Evolutionary conservation across 1,140 invertebrate genomes (phyloP).

Genomic region (Harlomillsia oculata): DNA sequence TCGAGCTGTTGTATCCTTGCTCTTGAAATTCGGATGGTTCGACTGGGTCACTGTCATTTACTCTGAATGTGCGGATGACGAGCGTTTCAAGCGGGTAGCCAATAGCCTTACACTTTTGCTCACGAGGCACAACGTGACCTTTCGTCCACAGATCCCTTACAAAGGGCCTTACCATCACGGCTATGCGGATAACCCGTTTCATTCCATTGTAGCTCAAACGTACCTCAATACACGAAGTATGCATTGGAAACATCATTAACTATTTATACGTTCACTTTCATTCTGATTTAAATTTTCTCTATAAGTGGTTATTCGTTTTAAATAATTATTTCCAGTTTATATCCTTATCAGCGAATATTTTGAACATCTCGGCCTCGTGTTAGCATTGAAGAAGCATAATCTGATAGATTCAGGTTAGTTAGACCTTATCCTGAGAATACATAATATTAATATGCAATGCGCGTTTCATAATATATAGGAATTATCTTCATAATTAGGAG

Average conservation of each 20-base stretch:
- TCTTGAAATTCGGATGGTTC: constrained; percentile 55
- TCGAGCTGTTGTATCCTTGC: constrained; percentile 70
- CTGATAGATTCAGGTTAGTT: constrained; percentile 66
- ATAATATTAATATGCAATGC: not conserved
- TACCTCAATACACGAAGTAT: constrained; percentile 69
- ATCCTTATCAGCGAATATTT: constrained; percentile 79
- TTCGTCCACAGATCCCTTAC: constrained; percentile 21
- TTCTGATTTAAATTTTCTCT: not conserved
- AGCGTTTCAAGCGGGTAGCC: constrained; percentile 30
- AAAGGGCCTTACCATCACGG: constrained; percentile 63
- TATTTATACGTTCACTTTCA: not conserved
- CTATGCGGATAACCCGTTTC: constrained; percentile 67
- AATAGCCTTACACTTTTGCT: constrained; percentile 32
- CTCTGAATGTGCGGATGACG: constrained; percentile 30
- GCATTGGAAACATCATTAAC: constrained; percentile 40
- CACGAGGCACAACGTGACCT: constrained; percentile 15
- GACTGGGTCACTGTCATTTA: constrained; percentile 37
- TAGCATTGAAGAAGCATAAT: constrained; percentile 68
- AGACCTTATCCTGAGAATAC: not conserved
- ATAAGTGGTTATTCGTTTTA: not conserved
- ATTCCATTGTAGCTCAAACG: constrained; percentile 62
- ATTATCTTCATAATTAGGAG: constrained; percentile 47
- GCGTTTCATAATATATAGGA: not conserved
- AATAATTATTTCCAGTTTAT: constrained; percentile 64
- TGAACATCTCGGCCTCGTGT: constrained; percentile 72